Base-by-base conservation (phyloP, 2,113 vertebrate species). In the Marmota monax region DNA sequence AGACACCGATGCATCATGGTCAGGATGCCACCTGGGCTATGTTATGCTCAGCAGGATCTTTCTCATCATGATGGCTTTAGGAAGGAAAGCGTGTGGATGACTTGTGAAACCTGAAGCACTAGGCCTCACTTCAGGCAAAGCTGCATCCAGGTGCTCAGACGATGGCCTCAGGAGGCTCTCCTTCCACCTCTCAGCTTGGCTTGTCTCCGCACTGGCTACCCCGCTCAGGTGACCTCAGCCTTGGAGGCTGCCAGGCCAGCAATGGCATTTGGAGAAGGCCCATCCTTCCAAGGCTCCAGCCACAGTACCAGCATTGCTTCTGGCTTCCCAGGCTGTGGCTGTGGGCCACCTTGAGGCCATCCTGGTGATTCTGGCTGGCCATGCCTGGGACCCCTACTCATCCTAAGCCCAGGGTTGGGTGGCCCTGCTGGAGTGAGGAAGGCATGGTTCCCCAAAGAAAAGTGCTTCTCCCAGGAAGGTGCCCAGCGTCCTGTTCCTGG, bases 271-370 rank as follows among this genome's bases (percentile, higher is more conserved):
- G 25, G 25, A 63, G 22, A 77, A 14, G 17, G 2, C 4, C 11
- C 1, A 1, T 0, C 18, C 61, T 22, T 37, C 51, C 10, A 14
- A 13, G 23, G 22, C 4, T 20, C 17, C 18, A 7, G 42, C 58
- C 72, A 6, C 2, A 20, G 85, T 11, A 51, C 70, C 63, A 56
- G 42, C 9, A 12, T 2, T 7, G 22, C 90, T n/a, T n/a, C 78
- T 25, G 7, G 23, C 65, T 84, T 63, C 23, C 56, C 56, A 58
- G 53, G 65, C 48, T 48, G 86, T 8, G 56, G 27, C 51, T 8
- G 14, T 6, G 17, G 34, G 1, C n/a, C 42, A 16, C 34, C 67
- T 4, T 39, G n/a, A 9, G 29, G 39, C n/a, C 5, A 12, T 7
- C 25, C 0, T 2, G 25, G 76, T 23, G 18, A 25, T 18, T 70